Evolutionary conservation across 2,113 vertebrate species (phyloP).

Genomic region (Petrocephalus zakoni): DNA sequence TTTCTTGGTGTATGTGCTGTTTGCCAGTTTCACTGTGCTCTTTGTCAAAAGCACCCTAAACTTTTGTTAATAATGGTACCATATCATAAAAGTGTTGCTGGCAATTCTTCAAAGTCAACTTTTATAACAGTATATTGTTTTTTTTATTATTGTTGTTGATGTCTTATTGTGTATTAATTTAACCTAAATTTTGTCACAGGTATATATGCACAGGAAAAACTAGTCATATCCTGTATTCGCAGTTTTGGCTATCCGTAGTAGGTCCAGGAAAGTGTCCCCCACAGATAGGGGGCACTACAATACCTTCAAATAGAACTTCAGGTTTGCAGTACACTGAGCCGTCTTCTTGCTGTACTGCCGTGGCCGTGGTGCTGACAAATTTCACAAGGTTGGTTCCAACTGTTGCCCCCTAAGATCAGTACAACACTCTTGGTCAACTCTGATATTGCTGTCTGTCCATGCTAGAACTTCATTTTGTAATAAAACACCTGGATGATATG

Average conservation of each 20-base stretch:
- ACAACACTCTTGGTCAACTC: background rate
- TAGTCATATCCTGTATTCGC: background rate
- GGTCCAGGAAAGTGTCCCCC: background rate
- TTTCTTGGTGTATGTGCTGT: background rate
- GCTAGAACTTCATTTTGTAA: background rate
- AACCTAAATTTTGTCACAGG: background rate
- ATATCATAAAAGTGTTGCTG: background rate
- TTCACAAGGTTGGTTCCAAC: slow-evolving; percentile 70
- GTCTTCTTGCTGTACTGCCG: slow-evolving; percentile 69
- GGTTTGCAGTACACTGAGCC: slow-evolving; percentile 71
- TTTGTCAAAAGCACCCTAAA: background rate
- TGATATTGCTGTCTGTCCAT: background rate
- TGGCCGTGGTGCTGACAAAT: slow-evolving; percentile 62
- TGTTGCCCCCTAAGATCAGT: slow-evolving; percentile 63
- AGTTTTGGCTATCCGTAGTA: background rate
- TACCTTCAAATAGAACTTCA: slow-evolving; percentile 72
- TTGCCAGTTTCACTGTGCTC: background rate
- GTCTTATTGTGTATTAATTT: background rate
- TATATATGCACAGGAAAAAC: background rate
- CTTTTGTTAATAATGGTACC: background rate
- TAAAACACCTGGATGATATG: background rate
- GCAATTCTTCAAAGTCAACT: background rate
- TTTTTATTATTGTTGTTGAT: background rate
- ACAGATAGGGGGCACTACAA: background rate
- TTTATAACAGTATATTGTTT: background rate